These are phyloP conservation scores for Psix sp. DNA, from an alignment of 1,140 invertebrate genomes.

Conservation along the genomic window DNA sequence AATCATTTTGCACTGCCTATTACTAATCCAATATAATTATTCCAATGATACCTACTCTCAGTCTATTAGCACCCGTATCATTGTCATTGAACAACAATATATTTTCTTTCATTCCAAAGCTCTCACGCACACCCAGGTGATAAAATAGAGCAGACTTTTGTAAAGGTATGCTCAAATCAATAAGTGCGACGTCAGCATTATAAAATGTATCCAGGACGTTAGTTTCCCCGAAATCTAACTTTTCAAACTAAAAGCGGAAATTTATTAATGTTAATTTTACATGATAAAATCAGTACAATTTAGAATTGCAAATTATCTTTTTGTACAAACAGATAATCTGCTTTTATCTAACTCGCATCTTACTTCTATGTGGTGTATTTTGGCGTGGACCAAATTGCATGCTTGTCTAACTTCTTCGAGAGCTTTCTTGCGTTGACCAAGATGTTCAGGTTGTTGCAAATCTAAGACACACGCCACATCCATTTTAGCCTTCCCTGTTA, in stretches of 20 bases:
- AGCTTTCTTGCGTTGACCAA: constrained; percentile 86
- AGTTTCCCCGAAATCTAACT: constrained; percentile 90
- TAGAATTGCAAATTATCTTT: background rate
- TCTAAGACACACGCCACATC: constrained; percentile 95
- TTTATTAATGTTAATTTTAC: no score
- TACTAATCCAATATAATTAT: no score
- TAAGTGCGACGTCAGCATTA: constrained; percentile 97
- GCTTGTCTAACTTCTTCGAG: constrained; percentile 90
- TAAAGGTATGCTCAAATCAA: constrained; percentile 93
- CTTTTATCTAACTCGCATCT: no score
- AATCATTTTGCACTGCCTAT: no score
- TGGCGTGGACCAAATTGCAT: constrained; percentile 86
- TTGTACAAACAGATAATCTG: no score
- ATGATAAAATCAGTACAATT: background rate
- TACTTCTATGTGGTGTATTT: constrained; percentile 90
- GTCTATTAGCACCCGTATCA: constrained; percentile 89
- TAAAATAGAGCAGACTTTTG: constrained; percentile 96
- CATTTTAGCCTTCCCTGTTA: constrained; percentile 83
- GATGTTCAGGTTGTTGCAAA: constrained; percentile 83
- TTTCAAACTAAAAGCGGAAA: constrained; percentile 89
- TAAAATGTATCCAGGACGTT: constrained; percentile 92
- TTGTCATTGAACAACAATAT: constrained; percentile 95
- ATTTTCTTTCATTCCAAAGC: constrained; percentile 99
- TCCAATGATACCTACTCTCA: constrained; percentile 82
- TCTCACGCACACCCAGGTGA: constrained; percentile 97